Percentiles rank a stretch among this genome's conserved stretches.
These are phyloP conservation scores for Pogonocichla stellata DNA, from an alignment of 2,113 vertebrate genomes.

Conservation along the genomic window DNA sequence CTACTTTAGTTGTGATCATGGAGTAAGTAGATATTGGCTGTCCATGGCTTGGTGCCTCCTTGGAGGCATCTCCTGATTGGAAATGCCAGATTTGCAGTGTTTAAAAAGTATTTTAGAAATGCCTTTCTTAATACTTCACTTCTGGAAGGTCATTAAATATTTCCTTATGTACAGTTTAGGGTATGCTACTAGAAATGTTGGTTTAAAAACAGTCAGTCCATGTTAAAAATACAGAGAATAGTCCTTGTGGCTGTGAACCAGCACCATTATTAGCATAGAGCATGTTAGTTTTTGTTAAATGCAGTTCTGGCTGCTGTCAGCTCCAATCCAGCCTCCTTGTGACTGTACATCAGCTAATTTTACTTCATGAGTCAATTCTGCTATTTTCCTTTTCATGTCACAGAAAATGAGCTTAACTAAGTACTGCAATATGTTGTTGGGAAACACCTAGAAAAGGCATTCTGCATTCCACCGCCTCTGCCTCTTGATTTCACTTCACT, in stretches of 20 bases:
- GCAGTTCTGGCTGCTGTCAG: neutral
- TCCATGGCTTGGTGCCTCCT: accelerated
- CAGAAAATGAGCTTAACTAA: conserved; percentile 14
- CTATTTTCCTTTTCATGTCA: conserved; percentile 42
- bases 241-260: neutral
- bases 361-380: conserved; percentile 47
- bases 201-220: neutral
- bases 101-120: neutral
- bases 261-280: neutral
- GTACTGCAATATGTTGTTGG: conserved; percentile 1
- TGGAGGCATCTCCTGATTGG: neutral
- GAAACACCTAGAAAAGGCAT: conserved; percentile 1
- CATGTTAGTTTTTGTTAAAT: neutral
- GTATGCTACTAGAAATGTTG: neutral
- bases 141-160: neutral
- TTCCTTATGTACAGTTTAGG: neutral
- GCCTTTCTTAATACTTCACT: neutral
- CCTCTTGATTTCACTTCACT: neutral
- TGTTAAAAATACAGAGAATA: neutral
- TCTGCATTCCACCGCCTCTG: neutral
- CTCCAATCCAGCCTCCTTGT: conserved; percentile 16
- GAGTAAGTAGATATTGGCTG: neutral
- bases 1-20: neutral
- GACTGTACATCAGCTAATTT: conserved; percentile 43
- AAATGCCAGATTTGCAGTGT: neutral